phyloP scores from a whole-genome alignment of 2,888 invertebrate genomes.

The Brachyopa scutellaris region DNA sequence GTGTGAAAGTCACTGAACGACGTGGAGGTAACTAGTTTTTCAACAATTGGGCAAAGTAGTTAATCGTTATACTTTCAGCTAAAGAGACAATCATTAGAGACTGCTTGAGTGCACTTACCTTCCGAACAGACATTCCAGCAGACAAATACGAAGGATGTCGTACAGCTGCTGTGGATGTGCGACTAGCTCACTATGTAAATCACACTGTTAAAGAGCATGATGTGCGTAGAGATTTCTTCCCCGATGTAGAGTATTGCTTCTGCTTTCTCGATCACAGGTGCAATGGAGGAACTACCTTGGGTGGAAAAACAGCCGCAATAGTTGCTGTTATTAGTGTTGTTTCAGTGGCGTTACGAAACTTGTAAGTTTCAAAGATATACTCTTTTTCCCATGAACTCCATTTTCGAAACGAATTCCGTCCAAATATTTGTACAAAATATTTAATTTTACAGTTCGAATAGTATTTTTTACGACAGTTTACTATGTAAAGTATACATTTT shows the following conservation, averaged over 20 bases:
- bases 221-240: slow-evolving; percentile 91
- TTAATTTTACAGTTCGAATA: slow-evolving; percentile 34
- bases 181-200: slow-evolving; percentile 93
- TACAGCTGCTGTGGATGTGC: slow-evolving; percentile 89
- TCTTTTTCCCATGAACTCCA: neutral
- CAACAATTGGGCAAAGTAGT: neutral
- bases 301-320: slow-evolving; percentile 13
- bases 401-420: slow-evolving; percentile 74
- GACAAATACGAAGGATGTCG: slow-evolving; percentile 96
- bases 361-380: slow-evolving; percentile 8
- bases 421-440: slow-evolving; percentile 73
- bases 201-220: slow-evolving; percentile 93
- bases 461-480: slow-evolving; percentile 41
- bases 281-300: slow-evolving; percentile 82
- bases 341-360: neutral
- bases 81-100: slow-evolving; percentile 91
- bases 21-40: slow-evolving; percentile 87
- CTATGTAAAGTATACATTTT: slow-evolving; percentile 34
- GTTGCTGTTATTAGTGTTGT: slow-evolving; percentile 10
- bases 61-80: slow-evolving; percentile 83
- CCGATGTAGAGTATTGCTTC: slow-evolving; percentile 92
- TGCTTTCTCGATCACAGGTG: slow-evolving; percentile 96
- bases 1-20: slow-evolving; percentile 93
- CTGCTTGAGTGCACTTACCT: slow-evolving; percentile 90
- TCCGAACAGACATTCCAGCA: slow-evolving; percentile 93